These are phyloP conservation scores for Stratiolaelaps scimitus DNA, from an alignment of 1,140 invertebrate species.

Conservation along the genomic window DNA sequence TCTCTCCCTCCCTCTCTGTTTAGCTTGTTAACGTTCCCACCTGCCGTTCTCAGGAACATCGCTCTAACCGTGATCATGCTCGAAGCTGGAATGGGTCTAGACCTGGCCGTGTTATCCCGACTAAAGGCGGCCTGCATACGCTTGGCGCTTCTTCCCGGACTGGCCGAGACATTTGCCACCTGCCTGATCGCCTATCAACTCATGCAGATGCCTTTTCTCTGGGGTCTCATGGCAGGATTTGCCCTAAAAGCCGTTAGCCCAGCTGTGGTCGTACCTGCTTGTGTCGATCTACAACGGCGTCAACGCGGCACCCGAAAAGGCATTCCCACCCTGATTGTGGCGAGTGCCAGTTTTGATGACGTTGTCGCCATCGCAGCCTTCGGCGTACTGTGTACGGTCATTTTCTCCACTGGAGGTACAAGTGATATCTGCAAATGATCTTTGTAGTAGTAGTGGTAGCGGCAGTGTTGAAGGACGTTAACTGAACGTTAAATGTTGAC, in stretches of 20 bases:
- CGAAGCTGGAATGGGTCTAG: constrained; percentile 78
- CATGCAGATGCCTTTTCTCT: constrained; percentile 68
- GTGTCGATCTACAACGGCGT: constrained; percentile 64
- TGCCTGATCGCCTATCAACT: constrained; percentile 58
- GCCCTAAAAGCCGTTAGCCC: constrained; percentile 83
- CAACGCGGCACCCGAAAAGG: constrained; percentile 84
- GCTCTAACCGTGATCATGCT: constrained; percentile 81
- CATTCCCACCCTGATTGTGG: constrained; percentile 87
- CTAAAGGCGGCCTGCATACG: constrained; percentile 63
- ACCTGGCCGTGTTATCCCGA: constrained; percentile 65
- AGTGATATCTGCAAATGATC: too few species aligned
- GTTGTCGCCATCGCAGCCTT: constrained; percentile 73
- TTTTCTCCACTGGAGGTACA: not conserved
- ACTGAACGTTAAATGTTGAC: too few species aligned
- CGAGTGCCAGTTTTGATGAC: constrained; percentile 75
- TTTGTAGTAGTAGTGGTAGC: too few species aligned
- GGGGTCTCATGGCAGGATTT: constrained; percentile 75
- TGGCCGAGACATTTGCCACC: constrained; percentile 57
- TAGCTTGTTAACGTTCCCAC: too few species aligned
- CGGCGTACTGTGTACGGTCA: constrained; percentile 52
- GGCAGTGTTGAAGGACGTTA: too few species aligned
- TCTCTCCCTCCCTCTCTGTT: too few species aligned
- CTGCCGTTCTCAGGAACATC: constrained; percentile 59
- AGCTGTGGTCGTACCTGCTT: constrained; percentile 80
- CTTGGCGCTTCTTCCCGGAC: constrained; percentile 69